Percentiles rank a stretch among this genome's conserved stretches.
Evolutionary conservation across 2,113 vertebrate species (phyloP).

Genomic region (Taxidea taxus): DNA sequence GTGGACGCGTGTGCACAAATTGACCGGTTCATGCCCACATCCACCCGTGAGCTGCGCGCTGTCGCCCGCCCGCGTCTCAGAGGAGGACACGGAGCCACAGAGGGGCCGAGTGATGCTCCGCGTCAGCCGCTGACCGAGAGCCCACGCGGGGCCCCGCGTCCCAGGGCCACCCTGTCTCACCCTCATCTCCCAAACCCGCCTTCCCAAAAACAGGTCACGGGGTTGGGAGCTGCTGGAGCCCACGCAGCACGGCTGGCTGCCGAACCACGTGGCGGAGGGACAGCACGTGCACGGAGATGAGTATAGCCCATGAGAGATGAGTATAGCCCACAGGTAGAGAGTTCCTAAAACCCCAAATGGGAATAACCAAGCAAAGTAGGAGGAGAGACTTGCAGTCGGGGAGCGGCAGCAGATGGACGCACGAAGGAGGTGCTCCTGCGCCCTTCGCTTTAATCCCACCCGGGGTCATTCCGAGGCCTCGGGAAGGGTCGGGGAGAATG

Average conservation of each 20-base stretch:
- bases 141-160: neutral
- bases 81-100: neutral
- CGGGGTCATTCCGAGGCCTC: fast-evolving
- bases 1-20: fast-evolving
- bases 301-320: neutral
- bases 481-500: fast-evolving
- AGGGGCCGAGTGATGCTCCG: neutral
- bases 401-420: fast-evolving
- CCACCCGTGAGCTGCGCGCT: fast-evolving
- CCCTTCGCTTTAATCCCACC: neutral
- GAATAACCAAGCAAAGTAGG: fast-evolving
- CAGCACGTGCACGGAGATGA: fast-evolving
- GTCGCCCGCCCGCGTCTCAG: fast-evolving
- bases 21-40: fast-evolving
- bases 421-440: fast-evolving
- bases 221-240: neutral
- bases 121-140: fast-evolving
- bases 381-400: fast-evolving
- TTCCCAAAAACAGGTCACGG: neutral
- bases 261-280: neutral
- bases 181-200: neutral
- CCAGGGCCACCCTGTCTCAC: neutral
- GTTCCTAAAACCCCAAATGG: neutral
- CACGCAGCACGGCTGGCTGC: neutral
- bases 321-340: neutral